Conservation (phyloP, 2,797 vertebrate genomes). For the Thamnophis elegans region DNA sequence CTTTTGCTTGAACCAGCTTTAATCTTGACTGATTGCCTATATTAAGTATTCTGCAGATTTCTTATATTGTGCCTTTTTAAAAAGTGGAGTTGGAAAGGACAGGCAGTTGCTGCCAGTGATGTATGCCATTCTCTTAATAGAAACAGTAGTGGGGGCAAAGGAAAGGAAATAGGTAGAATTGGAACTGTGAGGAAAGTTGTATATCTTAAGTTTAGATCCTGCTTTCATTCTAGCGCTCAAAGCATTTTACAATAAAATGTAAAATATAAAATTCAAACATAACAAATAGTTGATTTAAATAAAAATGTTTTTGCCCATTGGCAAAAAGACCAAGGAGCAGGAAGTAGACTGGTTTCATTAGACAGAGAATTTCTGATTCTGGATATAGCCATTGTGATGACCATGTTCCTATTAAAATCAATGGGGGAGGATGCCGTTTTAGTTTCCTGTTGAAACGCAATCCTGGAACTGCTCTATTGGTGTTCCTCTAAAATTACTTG, state of each 20-base stretch:
- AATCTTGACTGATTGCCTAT: background rate
- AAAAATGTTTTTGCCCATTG: background rate
- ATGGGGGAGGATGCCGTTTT: background rate
- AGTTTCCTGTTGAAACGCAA: background rate
- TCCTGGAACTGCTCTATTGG: background rate
- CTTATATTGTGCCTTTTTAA: background rate
- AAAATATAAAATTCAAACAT: background rate
- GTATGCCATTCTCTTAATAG: background rate
- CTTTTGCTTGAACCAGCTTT: background rate
- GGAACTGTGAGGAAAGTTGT: background rate
- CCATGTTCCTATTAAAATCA: background rate
- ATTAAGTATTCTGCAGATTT: background rate
- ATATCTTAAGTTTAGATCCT: background rate
- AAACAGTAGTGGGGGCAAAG: background rate
- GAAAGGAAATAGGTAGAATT: background rate
- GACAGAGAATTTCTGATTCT: background rate
- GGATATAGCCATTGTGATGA: background rate
- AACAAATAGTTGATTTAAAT: background rate
- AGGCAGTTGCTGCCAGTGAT: background rate
- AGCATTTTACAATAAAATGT: background rate
- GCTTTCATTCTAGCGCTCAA: background rate
- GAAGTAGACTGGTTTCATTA: background rate
- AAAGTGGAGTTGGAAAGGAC: background rate
- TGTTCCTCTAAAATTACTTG: background rate
- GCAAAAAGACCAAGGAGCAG: background rate